Evolutionary conservation across 2,797 vertebrate genomes (phyloP).

Genomic region (Myotis findleyi): DNA sequence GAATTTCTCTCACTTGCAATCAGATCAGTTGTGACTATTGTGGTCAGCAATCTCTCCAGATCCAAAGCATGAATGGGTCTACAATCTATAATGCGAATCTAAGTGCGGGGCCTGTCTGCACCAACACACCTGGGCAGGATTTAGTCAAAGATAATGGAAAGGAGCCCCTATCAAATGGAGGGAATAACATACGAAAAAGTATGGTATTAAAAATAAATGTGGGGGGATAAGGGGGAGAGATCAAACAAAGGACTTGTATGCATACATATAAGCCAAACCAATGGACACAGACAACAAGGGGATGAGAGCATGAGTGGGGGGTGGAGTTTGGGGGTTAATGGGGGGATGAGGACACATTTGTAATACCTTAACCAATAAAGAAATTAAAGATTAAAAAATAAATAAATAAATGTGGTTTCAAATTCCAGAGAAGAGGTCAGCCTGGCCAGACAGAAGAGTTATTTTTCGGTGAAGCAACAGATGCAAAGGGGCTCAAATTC

Average conservation of each 20-base stretch:
- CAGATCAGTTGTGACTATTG: background rate
- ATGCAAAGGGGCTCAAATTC: background rate
- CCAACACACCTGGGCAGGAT: background rate
- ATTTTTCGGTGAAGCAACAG: background rate
- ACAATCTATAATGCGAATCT: background rate
- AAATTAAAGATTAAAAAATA: no score
- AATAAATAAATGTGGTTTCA: background rate
- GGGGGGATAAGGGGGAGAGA: no score
- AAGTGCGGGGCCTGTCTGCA: rapidly evolving
- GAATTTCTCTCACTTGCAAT: slow-evolving; percentile 42
- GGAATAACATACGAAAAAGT: background rate
- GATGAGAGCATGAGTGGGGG: no score
- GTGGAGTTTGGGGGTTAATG: no score
- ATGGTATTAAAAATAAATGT: background rate
- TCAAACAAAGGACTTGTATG: no score
- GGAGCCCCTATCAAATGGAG: background rate
- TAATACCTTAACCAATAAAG: no score
- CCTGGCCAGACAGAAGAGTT: background rate
- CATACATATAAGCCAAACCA: no score
- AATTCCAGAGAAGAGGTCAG: background rate
- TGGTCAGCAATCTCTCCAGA: background rate
- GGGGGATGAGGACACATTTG: no score
- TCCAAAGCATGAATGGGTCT: background rate
- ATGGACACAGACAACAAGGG: no score
- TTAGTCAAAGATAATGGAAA: background rate